Evolutionary conservation across 1,140 invertebrate genomes (phyloP).

Genomic region (Drosophila persimilis): DNA sequence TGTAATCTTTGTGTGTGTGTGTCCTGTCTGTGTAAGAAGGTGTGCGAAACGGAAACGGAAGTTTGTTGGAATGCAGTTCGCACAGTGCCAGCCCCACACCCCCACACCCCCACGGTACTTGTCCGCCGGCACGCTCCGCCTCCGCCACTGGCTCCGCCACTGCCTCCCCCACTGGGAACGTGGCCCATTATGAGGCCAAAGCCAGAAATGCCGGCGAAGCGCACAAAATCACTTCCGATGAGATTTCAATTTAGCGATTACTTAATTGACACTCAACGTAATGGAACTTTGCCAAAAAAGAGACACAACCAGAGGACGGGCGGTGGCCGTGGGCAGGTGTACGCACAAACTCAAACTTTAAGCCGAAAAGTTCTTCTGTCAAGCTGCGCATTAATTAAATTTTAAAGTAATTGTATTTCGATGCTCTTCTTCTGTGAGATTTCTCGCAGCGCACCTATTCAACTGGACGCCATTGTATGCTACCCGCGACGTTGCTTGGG

Average conservation of each 20-base stretch:
- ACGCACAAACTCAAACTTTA: not conserved
- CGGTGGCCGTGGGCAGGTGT: conserved; percentile 24
- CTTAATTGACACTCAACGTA: conserved; percentile 79
- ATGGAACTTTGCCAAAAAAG: conserved; percentile 60
- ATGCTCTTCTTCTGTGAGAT: not conserved
- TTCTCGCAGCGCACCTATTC: too few species aligned
- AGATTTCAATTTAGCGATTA: conserved; percentile 79
- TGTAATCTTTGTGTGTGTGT: conserved; percentile 46
- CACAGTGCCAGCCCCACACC: conserved; percentile 14
- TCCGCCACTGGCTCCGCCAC: too few species aligned
- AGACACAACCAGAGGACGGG: not conserved
- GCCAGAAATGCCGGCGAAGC: conserved; percentile 54
- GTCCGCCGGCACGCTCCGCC: too few species aligned
- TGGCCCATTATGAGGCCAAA: conserved; percentile 52
- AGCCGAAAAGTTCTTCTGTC: conserved; percentile 19
- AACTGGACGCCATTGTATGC: too few species aligned
- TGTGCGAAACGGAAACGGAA: conserved; percentile 69
- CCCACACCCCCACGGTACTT: conserved; percentile 5
- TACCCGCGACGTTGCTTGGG: too few species aligned
- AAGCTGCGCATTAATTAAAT: conserved; percentile 34
- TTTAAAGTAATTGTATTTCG: conserved; percentile 26
- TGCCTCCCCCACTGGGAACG: not conserved
- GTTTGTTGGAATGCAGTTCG: conserved; percentile 74
- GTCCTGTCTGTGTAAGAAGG: conserved; percentile 4
- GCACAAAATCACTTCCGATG: conserved; percentile 80